Evolutionary conservation across 2,888 invertebrate species (phyloP), one percentile per base, ranked within the genome.

Genomic region (Sminthurides aquaticus): DNA sequence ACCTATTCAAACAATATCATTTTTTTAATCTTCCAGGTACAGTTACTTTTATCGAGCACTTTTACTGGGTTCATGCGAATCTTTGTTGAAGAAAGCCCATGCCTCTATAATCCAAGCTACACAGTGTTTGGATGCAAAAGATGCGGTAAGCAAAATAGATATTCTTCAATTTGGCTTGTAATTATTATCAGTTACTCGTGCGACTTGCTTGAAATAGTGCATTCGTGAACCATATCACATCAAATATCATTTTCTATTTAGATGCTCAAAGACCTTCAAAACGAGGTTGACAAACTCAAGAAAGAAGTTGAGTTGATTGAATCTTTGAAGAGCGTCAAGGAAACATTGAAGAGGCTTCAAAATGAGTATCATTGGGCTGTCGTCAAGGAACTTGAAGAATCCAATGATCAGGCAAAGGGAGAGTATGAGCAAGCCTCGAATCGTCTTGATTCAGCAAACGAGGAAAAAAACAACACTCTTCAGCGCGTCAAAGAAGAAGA

Each of bases 331-430:
- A 58, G 48, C 11, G 49, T 48, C 2, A 58, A 62, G 27, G 43
- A 62, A 20, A 55, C 25, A n/a, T n/a, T 57, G 1, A 24, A 27
- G 18, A 18, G 48, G n/a, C 60, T 62, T n/a, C 18, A 52, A 5
- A 3, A 26, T 48, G 62, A 62, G 26, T 25, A 62, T 48, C n/a
- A 20, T 11, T 66, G 66, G 62, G 58, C 62, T 15, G 11, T 66
- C 15, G 62, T 62, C 3, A n/a, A 48, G 15, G 57, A 58, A 24
- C 11, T 27, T 5, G 66, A 66, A 48, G 49, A 49, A 20, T 34
- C 25, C 28, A 11, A 26, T 54, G 25, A 28, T 22, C 2, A 55
- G 8, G 62, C 24, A 34, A 54, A 34, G 18, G 25, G 22, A 18
- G 48, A 62, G 11, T 20, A 43, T 34, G 55, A 54, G 2, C 29